Base-by-base conservation (phyloP, 2,888 invertebrate genomes). In the Petrolisthes cinctipes region DNA sequence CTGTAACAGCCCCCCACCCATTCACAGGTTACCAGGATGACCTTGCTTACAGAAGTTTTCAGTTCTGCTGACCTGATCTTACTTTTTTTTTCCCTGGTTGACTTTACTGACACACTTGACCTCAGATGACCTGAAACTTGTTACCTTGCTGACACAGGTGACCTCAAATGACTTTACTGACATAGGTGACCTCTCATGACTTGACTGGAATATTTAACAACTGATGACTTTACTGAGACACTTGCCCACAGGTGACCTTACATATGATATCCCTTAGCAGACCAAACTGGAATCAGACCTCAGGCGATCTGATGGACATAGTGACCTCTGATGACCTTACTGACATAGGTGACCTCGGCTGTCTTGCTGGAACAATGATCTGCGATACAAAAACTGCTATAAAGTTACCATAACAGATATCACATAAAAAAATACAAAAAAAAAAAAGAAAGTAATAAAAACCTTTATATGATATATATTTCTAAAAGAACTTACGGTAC, bases 331-430 rank as follows among this genome's bases (percentile, higher is more conserved):
- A 11, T 61, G 61, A 61, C 61, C 17, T 61, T 17, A 17, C 61
- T 61, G 17, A 76, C 14, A 37, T 14, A 11, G 76, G 5, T 37
- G 66, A 81, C 81, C 66, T 17, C 66, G 66, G 66, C 37, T 81
- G 17, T 20, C 54, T 81, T 3, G 51, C 66, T 66, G 51, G 51
- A 71, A 9, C 83, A 71, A 83, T 83, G 73, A 83, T 83, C 75
- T 57, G 54, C 75, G 75, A 83, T 73, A n/a, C 66, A 51, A 83
- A 73, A 83, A 83, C 37, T 20, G 83, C 54, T 23, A 78, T 66
- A 85, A 56, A 85, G 75, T 73, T 75, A 56, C 85, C 73, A 80
- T 81, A 81, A 81, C 81, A 81, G 81, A n/a, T 61, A 57, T n/a
- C 9, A 61, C 71, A n/a, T 17, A 37, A 17, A 57, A 85, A 37